phyloP scores from a whole-genome alignment of 2,113 vertebrate genomes.

The Polyodon spathula region DNA sequence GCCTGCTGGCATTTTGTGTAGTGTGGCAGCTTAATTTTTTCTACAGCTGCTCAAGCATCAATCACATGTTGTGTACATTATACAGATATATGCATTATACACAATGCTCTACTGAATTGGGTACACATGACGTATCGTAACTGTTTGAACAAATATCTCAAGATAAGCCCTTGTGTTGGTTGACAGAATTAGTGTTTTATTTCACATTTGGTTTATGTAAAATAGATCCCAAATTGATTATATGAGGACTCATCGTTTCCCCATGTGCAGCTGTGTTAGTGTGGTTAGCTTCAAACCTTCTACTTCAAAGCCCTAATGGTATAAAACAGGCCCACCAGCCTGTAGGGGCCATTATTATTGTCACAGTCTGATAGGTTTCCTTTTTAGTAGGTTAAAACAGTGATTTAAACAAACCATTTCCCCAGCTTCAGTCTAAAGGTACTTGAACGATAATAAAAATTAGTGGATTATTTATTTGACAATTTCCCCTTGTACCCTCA shows the following conservation, averaged over 20 bases:
- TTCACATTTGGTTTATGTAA: background rate
- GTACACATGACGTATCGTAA: background rate
- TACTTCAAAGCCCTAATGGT: no score
- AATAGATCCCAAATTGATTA: background rate
- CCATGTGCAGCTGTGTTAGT: no score
- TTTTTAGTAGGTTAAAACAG: no score
- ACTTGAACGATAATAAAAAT: no score
- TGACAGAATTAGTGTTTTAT: background rate
- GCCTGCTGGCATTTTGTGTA: background rate
- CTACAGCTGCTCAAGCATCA: background rate
- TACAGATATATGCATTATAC: background rate
- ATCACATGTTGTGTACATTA: background rate
- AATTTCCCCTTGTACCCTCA: no score
- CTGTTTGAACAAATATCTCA: background rate
- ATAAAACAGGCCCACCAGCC: no score
- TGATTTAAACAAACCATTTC: no score
- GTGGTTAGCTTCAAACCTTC: no score
- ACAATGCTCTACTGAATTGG: background rate
- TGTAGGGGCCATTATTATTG: no score
- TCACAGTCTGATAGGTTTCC: no score
- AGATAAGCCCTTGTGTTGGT: background rate
- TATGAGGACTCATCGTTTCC: background rate
- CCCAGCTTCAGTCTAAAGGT: no score
- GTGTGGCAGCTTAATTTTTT: background rate
- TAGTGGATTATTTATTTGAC: no score